Evolutionary conservation across 1,140 invertebrate genomes (phyloP), one percentile per base, ranked within the genome.

Genomic region (Solenopsis invicta): DNA sequence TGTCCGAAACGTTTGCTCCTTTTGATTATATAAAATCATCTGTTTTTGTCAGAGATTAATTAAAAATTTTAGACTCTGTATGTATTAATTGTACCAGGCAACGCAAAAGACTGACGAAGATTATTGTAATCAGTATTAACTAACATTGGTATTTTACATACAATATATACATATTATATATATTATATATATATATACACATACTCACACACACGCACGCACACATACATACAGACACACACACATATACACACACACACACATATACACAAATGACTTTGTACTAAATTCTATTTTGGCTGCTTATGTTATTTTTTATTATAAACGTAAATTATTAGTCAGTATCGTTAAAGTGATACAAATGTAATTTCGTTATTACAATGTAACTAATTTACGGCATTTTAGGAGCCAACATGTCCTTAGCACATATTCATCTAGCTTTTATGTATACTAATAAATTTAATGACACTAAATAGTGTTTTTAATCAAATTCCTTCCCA

Each of bases 371-470:
- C 45, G 62, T 88, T 88, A 77, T 69, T 86, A 52, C 16, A 74
- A 78, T 86, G 37, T 50, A 45, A 85, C 64, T 86, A 61, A 72
- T 82, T 86, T 93, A 93, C 88, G 88, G 89, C 89, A 89, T 91
- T 92, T 93, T 90, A 93, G 93, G 92, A 94, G 90, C 88, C 89
- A 92, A 92, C 90, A 88, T 92, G 89, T 94, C 91, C 90, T 93
- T 94, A 93, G 93, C 94, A 95, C 94, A 93, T 94, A 93, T 94
- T 94, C 94, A 92, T 95, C 93, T 94, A 94, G 92, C 90, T 93
- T 94, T 94, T 93, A 94, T 92, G 91, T 92, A 91, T 93, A 93
- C 92, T 92, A 94, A 94, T 93, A 93, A 93, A 94, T 87, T 89
- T 92, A 93, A 93, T 93, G 91, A 94, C 77, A 92, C 76, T 48